Evolutionary conservation across 2,888 invertebrate species (phyloP), one percentile per base, ranked within the genome.

Genomic region (Coenonympha glycerion): DNA sequence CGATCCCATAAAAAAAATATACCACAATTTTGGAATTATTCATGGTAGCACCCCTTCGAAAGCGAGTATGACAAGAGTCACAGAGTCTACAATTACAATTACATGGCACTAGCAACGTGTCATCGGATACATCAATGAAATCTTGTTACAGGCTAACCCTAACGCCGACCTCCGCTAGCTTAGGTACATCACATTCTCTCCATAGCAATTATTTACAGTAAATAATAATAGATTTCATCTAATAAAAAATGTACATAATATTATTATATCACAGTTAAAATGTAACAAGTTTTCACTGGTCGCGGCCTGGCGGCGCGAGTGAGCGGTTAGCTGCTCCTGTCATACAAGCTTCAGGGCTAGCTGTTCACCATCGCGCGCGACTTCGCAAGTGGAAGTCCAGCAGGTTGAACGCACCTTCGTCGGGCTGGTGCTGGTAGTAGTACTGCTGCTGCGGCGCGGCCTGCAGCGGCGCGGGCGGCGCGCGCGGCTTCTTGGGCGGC

Each of bases 51-150:
- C 88, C 88, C 88, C 88, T 85, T 86, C 84, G 80, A 75, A 82
- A 88, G 88, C 87, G 79, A 86, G 88, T 87, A 87, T 87, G 88
- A 88, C 88, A 87, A 87, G 87, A 87, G 87, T 87, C 87, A 87
- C 87, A 83, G 81, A 71, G 76, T 79, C 76, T 83, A 85, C 73
- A 82, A 83, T 86, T 84, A 86, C 81, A 86, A 82, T 80, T 76
- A 85, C 83, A 87, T 87, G 87, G 87, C 87, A 88, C 87, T 79
- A 73, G 73, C 73, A 72, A 69, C 76, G 87, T 86, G 87, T 87
- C 86, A 85, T 84, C 72, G 80, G 85, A 79, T 79, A 79, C 72
- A 71, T 67, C 57, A 68, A 85, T 87, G 87, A 88, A 87, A 87
- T 84, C 87, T 88, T 87, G 87, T 87, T 87, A 87, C 87, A 87